Conservation (phyloP, 1,140 invertebrate species). For the Aleiodes sp. region DNA sequence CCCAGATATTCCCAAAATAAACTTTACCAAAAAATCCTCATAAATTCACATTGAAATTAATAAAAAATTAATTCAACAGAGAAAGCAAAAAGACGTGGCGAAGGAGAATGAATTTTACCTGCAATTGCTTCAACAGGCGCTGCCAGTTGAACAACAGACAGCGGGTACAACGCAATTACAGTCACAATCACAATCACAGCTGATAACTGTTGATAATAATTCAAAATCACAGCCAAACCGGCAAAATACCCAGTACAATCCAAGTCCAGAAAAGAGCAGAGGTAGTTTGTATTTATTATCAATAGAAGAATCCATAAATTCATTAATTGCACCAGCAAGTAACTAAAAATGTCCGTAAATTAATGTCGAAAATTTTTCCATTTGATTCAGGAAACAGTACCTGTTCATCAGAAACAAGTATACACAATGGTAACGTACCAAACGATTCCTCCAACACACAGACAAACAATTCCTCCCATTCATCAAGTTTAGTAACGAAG, state of each 20-base stretch:
- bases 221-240: constrained; percentile 63
- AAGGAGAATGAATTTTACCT: constrained; percentile 97
- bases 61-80: constrained; percentile 66
- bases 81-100: constrained; percentile 91
- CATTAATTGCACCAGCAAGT: too few species aligned
- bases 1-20: too few species aligned
- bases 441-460: constrained; percentile 45
- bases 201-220: constrained; percentile 56
- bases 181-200: constrained; percentile 54
- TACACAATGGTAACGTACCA: constrained; percentile 64
- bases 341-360: neutral
- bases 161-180: constrained; percentile 66
- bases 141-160: constrained; percentile 79
- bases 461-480: constrained; percentile 43
- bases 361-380: constrained; percentile 8
- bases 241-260: constrained; percentile 62
- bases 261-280: constrained; percentile 69
- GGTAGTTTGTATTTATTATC: constrained; percentile 50
- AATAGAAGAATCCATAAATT: neutral
- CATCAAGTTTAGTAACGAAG: constrained; percentile 59
- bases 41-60: constrained; percentile 1
- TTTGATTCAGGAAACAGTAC: constrained; percentile 15
- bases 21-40: too few species aligned
- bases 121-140: constrained; percentile 89
- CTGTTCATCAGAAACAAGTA: constrained; percentile 47